Conservation (phyloP, 1,140 invertebrate species). For the Hyles euphorbiae region DNA sequence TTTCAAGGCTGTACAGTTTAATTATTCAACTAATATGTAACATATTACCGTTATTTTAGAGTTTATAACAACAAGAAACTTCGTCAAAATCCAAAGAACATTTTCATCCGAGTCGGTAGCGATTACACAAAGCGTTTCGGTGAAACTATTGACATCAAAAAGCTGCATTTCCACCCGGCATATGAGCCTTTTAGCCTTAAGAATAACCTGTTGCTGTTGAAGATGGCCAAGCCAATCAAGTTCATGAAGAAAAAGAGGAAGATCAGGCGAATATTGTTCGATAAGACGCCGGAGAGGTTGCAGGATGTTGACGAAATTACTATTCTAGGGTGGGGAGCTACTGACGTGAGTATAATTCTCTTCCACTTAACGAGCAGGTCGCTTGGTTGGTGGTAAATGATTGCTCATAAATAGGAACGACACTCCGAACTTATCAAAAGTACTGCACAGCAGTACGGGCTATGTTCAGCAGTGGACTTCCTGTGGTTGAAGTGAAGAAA, state of each 20-base stretch:
- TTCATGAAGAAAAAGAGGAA: slow-evolving; percentile 7
- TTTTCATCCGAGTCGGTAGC: slow-evolving; percentile 21
- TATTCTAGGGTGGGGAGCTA: slow-evolving; percentile 23
- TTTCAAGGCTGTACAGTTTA: no score
- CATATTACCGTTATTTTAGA: slow-evolving; percentile 4
- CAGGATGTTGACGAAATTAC: slow-evolving; percentile 1
- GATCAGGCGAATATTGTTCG: slow-evolving; percentile 20
- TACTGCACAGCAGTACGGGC: no score
- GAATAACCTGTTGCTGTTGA: slow-evolving; percentile 28
- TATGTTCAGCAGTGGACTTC: no score
- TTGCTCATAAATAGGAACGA: no score
- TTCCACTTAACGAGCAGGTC: no score
- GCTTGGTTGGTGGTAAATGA: no score
- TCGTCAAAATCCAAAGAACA: slow-evolving; percentile 7
- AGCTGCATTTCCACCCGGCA: slow-evolving; percentile 22
- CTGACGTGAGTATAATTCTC: slow-evolving; percentile 7
- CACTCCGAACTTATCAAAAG: no score
- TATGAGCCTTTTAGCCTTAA: slow-evolving; percentile 19
- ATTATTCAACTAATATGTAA: not conserved
- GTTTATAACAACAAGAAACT: slow-evolving; percentile 7
- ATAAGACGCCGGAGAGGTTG: slow-evolving; percentile 3
- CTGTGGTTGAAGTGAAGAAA: no score
- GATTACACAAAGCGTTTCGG: slow-evolving; percentile 15
- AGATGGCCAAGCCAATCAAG: slow-evolving; percentile 3
- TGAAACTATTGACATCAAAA: slow-evolving; percentile 8